Evolutionary conservation across 2,113 vertebrate species (phyloP), one percentile per base, ranked within the genome.

Genomic region (Meleagris gallopavo): DNA sequence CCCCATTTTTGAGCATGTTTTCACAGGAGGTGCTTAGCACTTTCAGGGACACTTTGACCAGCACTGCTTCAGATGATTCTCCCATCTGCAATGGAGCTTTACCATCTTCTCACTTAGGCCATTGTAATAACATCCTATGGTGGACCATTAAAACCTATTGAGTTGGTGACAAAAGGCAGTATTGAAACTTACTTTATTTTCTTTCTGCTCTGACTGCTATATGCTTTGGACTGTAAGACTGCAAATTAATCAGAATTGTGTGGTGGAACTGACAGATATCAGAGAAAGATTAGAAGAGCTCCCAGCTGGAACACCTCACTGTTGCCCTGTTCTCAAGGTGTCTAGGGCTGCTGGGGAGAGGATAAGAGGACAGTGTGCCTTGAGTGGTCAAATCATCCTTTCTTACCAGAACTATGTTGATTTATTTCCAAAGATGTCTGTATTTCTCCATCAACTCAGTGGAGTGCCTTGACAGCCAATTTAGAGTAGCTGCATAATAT

Each of bases 391-490:
- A 1, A 38, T 60, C n/a, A 10, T 13, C 10, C 9, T 71, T 86
- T 60, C 0, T 0, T 25, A 4, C 43, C 73, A 41, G 24, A 17
- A 0, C 24, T 40, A 52, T 34, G 29, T 5, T 78, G 78, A 6
- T 8, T 16, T 2, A 21, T 36, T 83, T 40, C 30, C 30, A 22
- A 64, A 67, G 27, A 21, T 50, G 22, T 5, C 52, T 70, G 13
- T 16, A 13, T 43, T 65, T 55, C 54, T 61, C 38, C 30, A 1
- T 2, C 6, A 34, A 7, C 40, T 20, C 2, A 2, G 10, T 8
- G 71, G 40, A 54, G 45, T 93, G 1, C n/a, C 50, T 74, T 83
- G 79, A 34, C 83, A 88, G 62, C 54, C 84, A 41, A 43, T 13
- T 76, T 2, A 55, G 69, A 80, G 0, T 24, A 58, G 38, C 75